Evolutionary conservation across 2,797 vertebrate genomes (phyloP).

Genomic region (Morelia viridis): DNA sequence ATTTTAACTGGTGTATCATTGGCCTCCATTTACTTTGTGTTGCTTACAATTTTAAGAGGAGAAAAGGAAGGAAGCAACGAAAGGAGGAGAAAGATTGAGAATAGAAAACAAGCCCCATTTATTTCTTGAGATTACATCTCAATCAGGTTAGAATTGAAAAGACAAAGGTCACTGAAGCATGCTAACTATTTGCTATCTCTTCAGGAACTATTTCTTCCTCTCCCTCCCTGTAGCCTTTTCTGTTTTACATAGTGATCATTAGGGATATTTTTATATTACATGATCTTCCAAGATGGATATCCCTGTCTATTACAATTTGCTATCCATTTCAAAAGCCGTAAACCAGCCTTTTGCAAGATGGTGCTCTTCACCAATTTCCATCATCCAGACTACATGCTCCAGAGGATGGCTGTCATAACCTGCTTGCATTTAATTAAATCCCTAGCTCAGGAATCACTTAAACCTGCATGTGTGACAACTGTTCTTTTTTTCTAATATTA

Average conservation of each 20-base stretch:
- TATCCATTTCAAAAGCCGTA: background rate
- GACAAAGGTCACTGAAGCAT: background rate
- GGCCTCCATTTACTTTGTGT: background rate
- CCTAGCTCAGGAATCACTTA: background rate
- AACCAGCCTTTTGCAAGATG: background rate
- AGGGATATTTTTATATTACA: background rate
- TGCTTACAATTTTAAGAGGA: background rate
- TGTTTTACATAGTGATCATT: background rate
- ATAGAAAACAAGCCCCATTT: background rate
- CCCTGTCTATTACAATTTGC: background rate
- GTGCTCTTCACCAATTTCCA: background rate
- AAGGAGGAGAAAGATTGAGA: background rate
- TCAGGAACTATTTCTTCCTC: background rate
- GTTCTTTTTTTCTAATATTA: background rate
- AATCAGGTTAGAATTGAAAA: background rate
- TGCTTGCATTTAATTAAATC: background rate
- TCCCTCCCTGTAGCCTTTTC: background rate
- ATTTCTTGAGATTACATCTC: background rate
- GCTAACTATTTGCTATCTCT: background rate
- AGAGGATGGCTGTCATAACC: background rate
- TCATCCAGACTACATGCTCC: background rate
- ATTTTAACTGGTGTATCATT: background rate
- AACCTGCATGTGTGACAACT: background rate
- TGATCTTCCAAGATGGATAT: background rate
- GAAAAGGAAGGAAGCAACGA: background rate